These are phyloP conservation scores for Lucinisca nassula DNA, from an alignment of 2,888 invertebrate species.

Conservation along the genomic window DNA sequence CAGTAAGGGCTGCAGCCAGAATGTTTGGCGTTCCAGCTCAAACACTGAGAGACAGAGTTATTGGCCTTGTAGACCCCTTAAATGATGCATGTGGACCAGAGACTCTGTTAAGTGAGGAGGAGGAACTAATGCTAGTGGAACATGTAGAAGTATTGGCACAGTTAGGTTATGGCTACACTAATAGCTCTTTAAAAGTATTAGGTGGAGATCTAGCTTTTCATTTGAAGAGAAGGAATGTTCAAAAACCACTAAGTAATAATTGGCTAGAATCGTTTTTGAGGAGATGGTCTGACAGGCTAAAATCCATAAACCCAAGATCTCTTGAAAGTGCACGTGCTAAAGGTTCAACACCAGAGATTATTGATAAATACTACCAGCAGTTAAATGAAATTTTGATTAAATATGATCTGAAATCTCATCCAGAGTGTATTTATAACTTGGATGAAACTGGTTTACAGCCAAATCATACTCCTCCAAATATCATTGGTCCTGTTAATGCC, in stretches of 20 bases:
- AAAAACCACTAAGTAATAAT: no score
- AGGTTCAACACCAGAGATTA: neutral
- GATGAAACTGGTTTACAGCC: constrained; percentile 6
- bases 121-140: neutral
- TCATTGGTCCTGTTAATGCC: neutral
- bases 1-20: no score
- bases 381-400: neutral
- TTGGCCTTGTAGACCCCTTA: neutral
- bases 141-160: neutral
- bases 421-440: neutral
- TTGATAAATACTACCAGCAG: neutral
- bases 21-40: neutral
- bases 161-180: neutral
- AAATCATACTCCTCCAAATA: neutral
- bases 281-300: no score
- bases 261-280: neutral
- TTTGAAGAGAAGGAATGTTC: no score
- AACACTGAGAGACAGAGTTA: neutral
- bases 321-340: neutral
- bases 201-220: neutral
- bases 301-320: neutral
- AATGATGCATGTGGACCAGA: neutral
- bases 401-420: neutral
- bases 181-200: neutral
- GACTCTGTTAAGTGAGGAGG: neutral